These are phyloP conservation scores for Melanotaenia trifasciata DNA, from an alignment of 2,797 vertebrate species.

Conservation along the genomic window DNA sequence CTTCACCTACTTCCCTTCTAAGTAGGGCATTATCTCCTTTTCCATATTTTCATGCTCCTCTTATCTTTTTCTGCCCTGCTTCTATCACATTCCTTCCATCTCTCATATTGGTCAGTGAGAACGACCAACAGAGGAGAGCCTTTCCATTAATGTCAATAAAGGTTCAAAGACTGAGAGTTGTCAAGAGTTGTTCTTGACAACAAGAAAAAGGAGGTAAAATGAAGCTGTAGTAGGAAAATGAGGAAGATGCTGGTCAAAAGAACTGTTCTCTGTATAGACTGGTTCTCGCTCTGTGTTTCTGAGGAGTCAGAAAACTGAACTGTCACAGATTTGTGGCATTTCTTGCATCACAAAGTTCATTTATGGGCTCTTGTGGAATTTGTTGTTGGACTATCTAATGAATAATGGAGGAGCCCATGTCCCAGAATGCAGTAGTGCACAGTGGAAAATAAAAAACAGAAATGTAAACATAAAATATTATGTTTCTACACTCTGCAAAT, in stretches of 20 bases:
- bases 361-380: not conserved
- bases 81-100: slow-evolving; percentile 38
- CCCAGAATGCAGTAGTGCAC: not conserved
- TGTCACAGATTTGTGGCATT: not conserved
- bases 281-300: not conserved
- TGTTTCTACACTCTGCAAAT: too few species aligned
- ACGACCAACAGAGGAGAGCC: slow-evolving; percentile 65
- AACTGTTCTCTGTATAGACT: not conserved
- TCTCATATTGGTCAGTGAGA: slow-evolving; percentile 28
- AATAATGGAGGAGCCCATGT: not conserved
- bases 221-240: slow-evolving; percentile 61
- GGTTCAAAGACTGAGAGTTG: slow-evolving; percentile 39
- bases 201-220: slow-evolving; percentile 34
- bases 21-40: slow-evolving; percentile 62
- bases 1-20: slow-evolving; percentile 43
- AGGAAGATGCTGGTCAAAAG: slow-evolving; percentile 71
- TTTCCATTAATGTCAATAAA: slow-evolving; percentile 77
- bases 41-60: slow-evolving; percentile 39
- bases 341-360: not conserved
- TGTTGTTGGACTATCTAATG: not conserved
- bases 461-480: not conserved
- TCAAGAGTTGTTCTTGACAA: slow-evolving; percentile 49
- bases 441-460: not conserved
- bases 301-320: not conserved
- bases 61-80: slow-evolving; percentile 50